Evolutionary conservation across 2,797 vertebrate genomes (phyloP), one percentile per base, ranked within the genome.

Genomic region (Aviceda leuphotes): DNA sequence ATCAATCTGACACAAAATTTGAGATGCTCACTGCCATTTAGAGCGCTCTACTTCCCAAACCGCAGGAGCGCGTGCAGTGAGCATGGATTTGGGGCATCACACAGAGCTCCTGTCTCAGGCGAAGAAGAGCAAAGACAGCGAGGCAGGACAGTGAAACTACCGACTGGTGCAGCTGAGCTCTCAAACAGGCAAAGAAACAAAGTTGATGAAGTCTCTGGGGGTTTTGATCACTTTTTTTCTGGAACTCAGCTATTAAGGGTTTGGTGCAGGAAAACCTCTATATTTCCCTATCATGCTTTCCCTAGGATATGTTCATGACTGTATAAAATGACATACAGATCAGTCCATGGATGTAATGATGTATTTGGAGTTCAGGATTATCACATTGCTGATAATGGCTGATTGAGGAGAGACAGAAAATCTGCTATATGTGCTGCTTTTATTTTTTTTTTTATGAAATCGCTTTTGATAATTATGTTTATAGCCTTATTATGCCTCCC

Each of bases 1-100:
- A 92, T 92, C 70, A 46, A 26, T 70, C 46, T 95, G 91, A 93
- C 85, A 85, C 30, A 77, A 68, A 61, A 62, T 86, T 44, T 79
- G 77, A 83, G 70, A 39, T 24, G 30, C 26, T 86, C 39, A n/a
- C 9, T 86, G 43, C 30, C 18, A 62, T 72, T 92, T 63, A 72
- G 61, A 76, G 7, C n/a, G 37, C 46, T 91, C 35, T 39, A 50
- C 86, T 73, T 94, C 65, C 47, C 43, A 78, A 76, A 74, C 12
- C 88, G 43, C n/a, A 62, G 46, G n/a, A 89, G 19, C 2, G 19
- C 46, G 50, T 8, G 9, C 50, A 79, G 65, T 89, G 81, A 83
- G 26, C 72, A 44, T 5, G n/a, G 55, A 83, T 93, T 59, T 91
- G 35, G 26, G 22, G 22, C 65, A 86, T 52, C 39, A 39, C n/a